These are phyloP conservation scores for Villa cingulata DNA, from an alignment of 2,888 invertebrate species.

Conservation along the genomic window DNA sequence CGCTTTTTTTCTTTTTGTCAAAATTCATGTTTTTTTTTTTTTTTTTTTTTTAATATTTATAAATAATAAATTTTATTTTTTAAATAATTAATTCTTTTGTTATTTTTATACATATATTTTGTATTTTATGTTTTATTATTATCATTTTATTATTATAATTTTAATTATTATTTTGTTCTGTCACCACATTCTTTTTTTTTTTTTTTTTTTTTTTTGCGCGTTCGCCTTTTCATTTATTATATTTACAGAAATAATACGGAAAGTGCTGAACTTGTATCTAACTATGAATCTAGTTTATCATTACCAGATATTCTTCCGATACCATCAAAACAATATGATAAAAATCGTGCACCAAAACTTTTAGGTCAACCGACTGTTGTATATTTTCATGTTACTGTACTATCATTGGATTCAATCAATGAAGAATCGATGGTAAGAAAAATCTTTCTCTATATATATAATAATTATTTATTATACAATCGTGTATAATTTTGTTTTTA, in stretches of 20 bases:
- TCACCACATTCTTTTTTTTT: background rate
- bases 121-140: too few species aligned
- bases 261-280: slow-evolving; percentile 33
- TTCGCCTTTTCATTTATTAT: background rate
- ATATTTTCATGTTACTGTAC: slow-evolving; percentile 80
- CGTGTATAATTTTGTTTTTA: background rate
- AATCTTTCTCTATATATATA: too few species aligned
- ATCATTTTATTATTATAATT: too few species aligned
- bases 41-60: too few species aligned
- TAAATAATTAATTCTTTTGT: too few species aligned
- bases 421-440: slow-evolving; percentile 70
- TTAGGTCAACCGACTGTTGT: slow-evolving; percentile 77
- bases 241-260: slow-evolving; percentile 28
- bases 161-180: too few species aligned
- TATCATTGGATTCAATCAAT: slow-evolving; percentile 86
- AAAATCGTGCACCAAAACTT: slow-evolving; percentile 76
- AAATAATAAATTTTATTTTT: too few species aligned
- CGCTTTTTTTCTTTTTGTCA: too few species aligned
- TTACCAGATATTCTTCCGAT: slow-evolving; percentile 73
- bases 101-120: too few species aligned
- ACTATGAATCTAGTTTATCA: slow-evolving; percentile 52
- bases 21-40: too few species aligned
- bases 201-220: background rate
- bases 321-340: slow-evolving; percentile 76
- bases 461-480: too few species aligned